Evolutionary conservation across 2,797 vertebrate species (phyloP).

Genomic region (Poecilia gillii): DNA sequence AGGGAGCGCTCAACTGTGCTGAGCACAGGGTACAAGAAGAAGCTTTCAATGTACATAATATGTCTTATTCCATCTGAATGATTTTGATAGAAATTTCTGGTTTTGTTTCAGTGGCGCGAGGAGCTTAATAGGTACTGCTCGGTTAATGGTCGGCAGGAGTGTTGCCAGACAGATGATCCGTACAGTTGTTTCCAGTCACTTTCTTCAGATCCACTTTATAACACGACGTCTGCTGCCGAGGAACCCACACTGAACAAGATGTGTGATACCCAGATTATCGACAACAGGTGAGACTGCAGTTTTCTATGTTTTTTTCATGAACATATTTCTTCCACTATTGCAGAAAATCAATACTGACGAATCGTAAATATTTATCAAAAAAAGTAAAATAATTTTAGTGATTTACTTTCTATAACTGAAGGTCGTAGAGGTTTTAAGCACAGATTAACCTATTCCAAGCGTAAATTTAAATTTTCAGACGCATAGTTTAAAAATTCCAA

Average conservation of each 20-base stretch:
- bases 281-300: slow-evolving; percentile 68
- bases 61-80: background rate
- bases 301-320: background rate
- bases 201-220: slow-evolving; percentile 71
- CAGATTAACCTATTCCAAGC: background rate
- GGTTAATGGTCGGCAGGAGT: slow-evolving; percentile 28
- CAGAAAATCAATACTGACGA: background rate
- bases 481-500: background rate
- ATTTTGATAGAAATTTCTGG: background rate
- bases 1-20: slow-evolving; percentile 60
- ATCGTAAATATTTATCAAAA: background rate
- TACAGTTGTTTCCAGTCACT: slow-evolving; percentile 69
- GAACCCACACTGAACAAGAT: slow-evolving; percentile 46
- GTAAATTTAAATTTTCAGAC: background rate
- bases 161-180: slow-evolving; percentile 63
- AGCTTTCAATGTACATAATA: background rate
- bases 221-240: slow-evolving; percentile 5
- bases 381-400: background rate
- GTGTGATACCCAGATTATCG: slow-evolving; percentile 67
- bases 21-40: slow-evolving; percentile 64
- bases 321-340: background rate
- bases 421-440: background rate
- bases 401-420: background rate
- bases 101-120: slow-evolving; percentile 74
- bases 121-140: slow-evolving; percentile 74